These are phyloP conservation scores for Lepilemur ruficaudatus DNA, from an alignment of 2,797 vertebrate species.

Conservation along the genomic window DNA sequence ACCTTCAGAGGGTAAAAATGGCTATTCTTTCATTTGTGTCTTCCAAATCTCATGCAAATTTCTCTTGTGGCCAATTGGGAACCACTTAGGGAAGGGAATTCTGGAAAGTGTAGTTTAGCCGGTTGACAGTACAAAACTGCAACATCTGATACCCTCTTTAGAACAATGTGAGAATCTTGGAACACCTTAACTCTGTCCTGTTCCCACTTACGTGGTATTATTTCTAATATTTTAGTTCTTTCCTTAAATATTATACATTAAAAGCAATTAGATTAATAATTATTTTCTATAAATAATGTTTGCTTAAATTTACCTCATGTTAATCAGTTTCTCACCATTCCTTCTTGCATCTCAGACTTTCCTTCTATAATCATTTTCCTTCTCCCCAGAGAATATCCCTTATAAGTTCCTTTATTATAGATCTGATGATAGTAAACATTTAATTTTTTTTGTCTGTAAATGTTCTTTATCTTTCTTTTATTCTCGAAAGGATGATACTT, in stretches of 20 bases:
- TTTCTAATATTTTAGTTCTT: slow-evolving; percentile 17
- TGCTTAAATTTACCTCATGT: slow-evolving; percentile 27
- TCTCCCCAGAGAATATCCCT: not conserved
- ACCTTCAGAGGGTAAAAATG: not conserved
- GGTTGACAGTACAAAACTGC: not conserved
- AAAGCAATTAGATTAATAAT: not conserved
- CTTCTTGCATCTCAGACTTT: not conserved
- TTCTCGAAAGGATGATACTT: slow-evolving; percentile 7
- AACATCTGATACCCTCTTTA: not conserved
- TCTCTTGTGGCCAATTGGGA: not conserved
- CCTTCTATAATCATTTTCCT: not conserved
- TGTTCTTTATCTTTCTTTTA: slow-evolving; percentile 13
- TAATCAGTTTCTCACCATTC: not conserved
- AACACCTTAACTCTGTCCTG: not conserved
- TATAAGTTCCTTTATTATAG: not conserved
- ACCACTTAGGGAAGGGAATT: not conserved
- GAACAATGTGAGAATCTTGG: not conserved
- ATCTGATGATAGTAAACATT: not conserved
- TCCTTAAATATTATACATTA: slow-evolving; percentile 13
- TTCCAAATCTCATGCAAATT: not conserved
- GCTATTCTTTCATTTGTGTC: not conserved
- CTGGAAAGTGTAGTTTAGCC: not conserved
- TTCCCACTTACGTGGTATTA: not conserved
- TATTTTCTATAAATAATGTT: slow-evolving; percentile 16
- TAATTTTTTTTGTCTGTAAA: not conserved